Evolutionary conservation across 2,888 invertebrate genomes (phyloP).

Genomic region (Griposia aprilina): DNA sequence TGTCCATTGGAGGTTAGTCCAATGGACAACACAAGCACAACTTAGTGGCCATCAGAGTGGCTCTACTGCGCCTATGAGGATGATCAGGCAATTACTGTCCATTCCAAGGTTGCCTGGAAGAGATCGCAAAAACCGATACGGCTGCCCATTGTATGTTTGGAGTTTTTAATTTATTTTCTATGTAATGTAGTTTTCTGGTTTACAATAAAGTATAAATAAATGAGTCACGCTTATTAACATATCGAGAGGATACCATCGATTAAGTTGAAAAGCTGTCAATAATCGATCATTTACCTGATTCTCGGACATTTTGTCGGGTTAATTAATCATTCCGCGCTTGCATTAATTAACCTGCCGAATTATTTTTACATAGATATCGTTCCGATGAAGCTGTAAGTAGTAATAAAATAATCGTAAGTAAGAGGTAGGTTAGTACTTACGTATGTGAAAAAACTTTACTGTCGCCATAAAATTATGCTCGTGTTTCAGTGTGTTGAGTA

Average conservation of each 20-base stretch:
- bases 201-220: not conserved
- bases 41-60: not conserved
- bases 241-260: constrained; percentile 1
- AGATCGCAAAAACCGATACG: not conserved
- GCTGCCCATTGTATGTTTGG: not conserved
- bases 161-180: not conserved
- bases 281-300: constrained; percentile 28
- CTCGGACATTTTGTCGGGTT: constrained; percentile 4
- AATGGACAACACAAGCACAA: not conserved
- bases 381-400: not conserved
- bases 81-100: not conserved
- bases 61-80: not conserved
- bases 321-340: constrained; percentile 9
- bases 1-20: too few relatives aligned
- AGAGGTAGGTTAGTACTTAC: not conserved
- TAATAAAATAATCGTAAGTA: not conserved
- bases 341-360: not conserved
- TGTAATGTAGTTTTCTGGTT: not conserved
- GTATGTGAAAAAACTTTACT: not conserved
- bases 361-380: constrained; percentile 6
- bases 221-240: not conserved
- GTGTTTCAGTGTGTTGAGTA: not conserved
- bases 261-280: constrained; percentile 10
- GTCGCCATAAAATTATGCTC: not conserved
- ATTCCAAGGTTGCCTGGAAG: not conserved